Conservation (phyloP, 2,113 vertebrate species). For the Oreochromis spilurus region DNA sequence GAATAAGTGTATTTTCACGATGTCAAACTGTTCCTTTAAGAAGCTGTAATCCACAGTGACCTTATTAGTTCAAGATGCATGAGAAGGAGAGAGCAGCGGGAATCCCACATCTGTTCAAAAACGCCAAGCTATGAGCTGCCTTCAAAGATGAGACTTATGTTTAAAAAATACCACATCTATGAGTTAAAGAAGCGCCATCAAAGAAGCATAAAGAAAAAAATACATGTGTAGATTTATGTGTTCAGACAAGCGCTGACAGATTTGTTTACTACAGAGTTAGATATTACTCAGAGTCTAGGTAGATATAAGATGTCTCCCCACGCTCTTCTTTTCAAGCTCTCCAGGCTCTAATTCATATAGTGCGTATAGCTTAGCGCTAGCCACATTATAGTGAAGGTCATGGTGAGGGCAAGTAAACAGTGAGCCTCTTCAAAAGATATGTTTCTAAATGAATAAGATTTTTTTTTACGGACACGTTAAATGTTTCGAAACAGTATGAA, state of each 20-base stretch:
- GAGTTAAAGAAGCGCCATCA: not conserved
- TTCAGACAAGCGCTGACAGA: not conserved
- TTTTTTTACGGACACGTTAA: not conserved
- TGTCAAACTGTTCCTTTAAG: not conserved
- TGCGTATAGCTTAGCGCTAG: not conserved
- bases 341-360: not conserved
- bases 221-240: not conserved
- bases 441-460: not conserved
- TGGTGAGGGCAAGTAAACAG: not conserved
- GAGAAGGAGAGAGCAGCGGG: not conserved
- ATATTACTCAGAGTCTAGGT: not conserved
- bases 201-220: not conserved
- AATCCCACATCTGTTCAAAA: slow-evolving; percentile 39
- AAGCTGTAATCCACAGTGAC: not conserved
- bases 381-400: not conserved
- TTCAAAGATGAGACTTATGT: slow-evolving; percentile 24
- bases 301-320: not conserved
- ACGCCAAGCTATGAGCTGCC: not conserved
- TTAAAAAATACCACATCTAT: not conserved
- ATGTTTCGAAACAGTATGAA: not conserved
- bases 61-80: not conserved
- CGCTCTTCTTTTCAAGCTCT: not conserved
- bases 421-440: not conserved
- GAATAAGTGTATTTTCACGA: not conserved
- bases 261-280: slow-evolving; percentile 22